Evolutionary conservation across 2,888 invertebrate species (phyloP), one percentile per base, ranked within the genome.

Genomic region (Hecatera dysodea): DNA sequence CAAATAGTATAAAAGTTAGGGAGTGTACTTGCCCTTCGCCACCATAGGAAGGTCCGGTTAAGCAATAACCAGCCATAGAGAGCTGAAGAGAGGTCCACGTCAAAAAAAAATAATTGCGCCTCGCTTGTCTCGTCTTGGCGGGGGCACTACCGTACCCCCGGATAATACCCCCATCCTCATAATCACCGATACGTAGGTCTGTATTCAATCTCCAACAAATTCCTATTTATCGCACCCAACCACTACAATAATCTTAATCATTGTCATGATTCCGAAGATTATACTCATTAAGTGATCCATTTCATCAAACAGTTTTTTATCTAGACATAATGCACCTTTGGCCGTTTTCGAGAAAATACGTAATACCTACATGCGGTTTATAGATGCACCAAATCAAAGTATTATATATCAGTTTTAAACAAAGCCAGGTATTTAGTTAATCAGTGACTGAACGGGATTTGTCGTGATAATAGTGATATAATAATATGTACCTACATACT

Each of bases 261-360:
- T 22, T 27, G n/a, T 27, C 1, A 15, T 33, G 2, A 42, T 33
- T 50, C 42, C 12, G 1, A 3, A 36, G 36, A 61, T 74, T n/a
- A 71, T 5, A 55, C 48, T 42, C 48, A 71, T 77, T 77, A 70
- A 44, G 72, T 78, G 78, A 78, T 61, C 55, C 61, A 11, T 72
- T 71, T 48, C 39, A 72, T 78, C 56, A 44, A 2, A 24, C 2
- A 22, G 6, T 19, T 53, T 39, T 64, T 72, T 46, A 73, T 71
- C 71, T 46, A 19, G 2, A n/a, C 12, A 22, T 48, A 15, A 39
- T 39, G 39, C 8, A 77, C 36, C 44, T 59, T 59, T 77, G 46
- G 22, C 4, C 33, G 4, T 59, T 1, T 70, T 71, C 57, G 44
- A 59, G 56, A 59, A 77, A 53, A 6, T 66, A 42, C n/a, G 22